phyloP scores from a whole-genome alignment of 2,113 vertebrate species.

The Serranochromis macrocephalus region DNA sequence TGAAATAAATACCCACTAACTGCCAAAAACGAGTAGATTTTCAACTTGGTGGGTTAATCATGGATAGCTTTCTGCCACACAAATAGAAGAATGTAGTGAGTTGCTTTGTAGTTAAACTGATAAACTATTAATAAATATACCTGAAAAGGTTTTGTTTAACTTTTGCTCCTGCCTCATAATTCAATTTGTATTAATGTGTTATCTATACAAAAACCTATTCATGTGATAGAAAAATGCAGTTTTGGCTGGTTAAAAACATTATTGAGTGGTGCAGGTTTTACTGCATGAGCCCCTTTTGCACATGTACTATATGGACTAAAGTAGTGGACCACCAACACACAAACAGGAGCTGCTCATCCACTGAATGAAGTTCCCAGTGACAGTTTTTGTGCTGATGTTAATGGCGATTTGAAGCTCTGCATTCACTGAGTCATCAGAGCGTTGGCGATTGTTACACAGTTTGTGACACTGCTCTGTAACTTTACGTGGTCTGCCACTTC shows the following conservation, averaged over 20 bases:
- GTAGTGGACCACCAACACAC: not conserved
- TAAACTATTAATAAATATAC: not conserved
- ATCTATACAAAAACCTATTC: not conserved
- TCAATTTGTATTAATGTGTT: not conserved
- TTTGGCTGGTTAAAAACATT: not conserved
- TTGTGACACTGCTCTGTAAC: not conserved
- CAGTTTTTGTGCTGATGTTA: not conserved
- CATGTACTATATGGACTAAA: not conserved
- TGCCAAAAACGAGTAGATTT: not conserved
- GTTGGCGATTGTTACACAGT: fast-evolving
- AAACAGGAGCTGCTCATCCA: not conserved
- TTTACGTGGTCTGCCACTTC: not conserved
- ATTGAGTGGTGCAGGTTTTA: not conserved
- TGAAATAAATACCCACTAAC: not conserved
- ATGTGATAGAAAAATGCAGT: not conserved
- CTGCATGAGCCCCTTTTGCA: not conserved
- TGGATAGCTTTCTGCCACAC: not conserved
- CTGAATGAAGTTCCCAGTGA: not conserved
- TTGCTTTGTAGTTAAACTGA: not conserved
- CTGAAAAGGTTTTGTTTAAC: not conserved
- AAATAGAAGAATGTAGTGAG: not conserved
- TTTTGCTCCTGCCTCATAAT: not conserved
- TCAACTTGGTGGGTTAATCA: not conserved
- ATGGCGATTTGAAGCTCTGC: fast-evolving
- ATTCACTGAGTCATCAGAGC: not conserved